Conservation (phyloP, 2,888 invertebrate species). For the Drosophila subquinaria region DNA sequence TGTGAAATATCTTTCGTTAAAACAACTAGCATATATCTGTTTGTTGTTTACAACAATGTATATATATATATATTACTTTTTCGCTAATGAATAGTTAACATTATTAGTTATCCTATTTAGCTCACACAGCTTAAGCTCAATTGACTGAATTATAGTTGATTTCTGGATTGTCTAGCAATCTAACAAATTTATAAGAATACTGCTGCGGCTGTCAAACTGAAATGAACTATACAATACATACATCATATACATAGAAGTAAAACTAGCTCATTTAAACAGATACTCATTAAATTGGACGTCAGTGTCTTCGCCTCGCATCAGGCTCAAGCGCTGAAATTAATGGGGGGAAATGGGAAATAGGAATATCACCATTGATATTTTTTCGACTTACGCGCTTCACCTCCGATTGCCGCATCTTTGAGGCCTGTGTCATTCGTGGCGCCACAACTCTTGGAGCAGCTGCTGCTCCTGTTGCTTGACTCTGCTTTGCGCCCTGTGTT, state of each 20-base stretch:
- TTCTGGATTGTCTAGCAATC: not conserved
- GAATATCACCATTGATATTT: not conserved
- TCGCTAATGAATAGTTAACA: slow-evolving; percentile 6
- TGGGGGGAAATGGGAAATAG: not conserved
- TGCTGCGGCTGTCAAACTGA: not conserved
- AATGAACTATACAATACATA: not conserved
- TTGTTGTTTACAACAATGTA: not conserved
- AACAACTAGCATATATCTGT: not conserved
- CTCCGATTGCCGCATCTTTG: slow-evolving; percentile 75
- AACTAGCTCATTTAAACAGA: slow-evolving; percentile 58
- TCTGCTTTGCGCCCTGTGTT: slow-evolving; percentile 25
- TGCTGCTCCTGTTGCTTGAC: not conserved
- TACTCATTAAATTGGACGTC: slow-evolving; percentile 67
- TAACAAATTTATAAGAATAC: not conserved
- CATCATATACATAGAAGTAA: not conserved
- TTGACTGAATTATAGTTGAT: not conserved
- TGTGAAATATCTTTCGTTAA: not conserved
- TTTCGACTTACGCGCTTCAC: slow-evolving; percentile 76
- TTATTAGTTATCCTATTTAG: not conserved
- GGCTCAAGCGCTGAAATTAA: slow-evolving; percentile 54
- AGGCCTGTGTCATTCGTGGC: slow-evolving; percentile 67
- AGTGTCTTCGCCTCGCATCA: slow-evolving; percentile 59
- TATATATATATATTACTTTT: slow-evolving; percentile 2
- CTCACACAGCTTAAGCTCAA: not conserved
- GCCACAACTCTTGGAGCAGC: slow-evolving; percentile 17